Base-by-base conservation (phyloP, 2,888 invertebrate genomes). In the Dermolepida albohirtum region DNA sequence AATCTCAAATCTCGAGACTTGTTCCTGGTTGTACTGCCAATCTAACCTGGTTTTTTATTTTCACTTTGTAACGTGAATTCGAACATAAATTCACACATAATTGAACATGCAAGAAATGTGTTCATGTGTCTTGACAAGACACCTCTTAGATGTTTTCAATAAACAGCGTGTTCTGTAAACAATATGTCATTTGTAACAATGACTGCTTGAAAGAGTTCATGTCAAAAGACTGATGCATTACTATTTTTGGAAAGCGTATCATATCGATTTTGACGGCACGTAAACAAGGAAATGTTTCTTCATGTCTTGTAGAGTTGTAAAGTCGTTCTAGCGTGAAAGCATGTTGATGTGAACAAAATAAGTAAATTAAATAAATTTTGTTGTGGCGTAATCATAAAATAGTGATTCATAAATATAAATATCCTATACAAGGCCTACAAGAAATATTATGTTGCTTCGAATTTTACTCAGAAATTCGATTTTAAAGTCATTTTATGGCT, bases 161-260 rank as follows among this genome's bases (percentile, higher is more conserved):
- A 55, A 66, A 59, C 59, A 59, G 55, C 57, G 41, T 66, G 57
- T 62, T 49, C 59, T 39, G 54, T 64, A 64, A 59, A 66, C 66
- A 66, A 59, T 59, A 57, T 66, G 66, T 66, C 66, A 51, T 59
- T 66, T 66, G 59, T 59, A 59, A 66, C 59, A 59, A 66, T 66
- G 59, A 49, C 59, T 49, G 41, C 66, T 40, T 49, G 50, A 50
- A 59, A 59, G 50, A 14, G 51, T 49, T 40, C 57, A 39, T 49
- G 66, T 66, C 66, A 59, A 59, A 50, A 50, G 16, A 39, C 22
- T 59, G 66, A 66, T 59, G 57, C 50, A 66, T 66, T 47, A 47
- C 54, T 43, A 54, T 64, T 64, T 52, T 64, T 44, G 59, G 59
- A 49, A 47, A 47, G 47, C 59, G 47, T 2, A 49, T 39, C 47